Evolutionary conservation across 2,797 vertebrate species (phyloP), one percentile per base, ranked within the genome.

Genomic region (Hoplostethus mediterraneus): DNA sequence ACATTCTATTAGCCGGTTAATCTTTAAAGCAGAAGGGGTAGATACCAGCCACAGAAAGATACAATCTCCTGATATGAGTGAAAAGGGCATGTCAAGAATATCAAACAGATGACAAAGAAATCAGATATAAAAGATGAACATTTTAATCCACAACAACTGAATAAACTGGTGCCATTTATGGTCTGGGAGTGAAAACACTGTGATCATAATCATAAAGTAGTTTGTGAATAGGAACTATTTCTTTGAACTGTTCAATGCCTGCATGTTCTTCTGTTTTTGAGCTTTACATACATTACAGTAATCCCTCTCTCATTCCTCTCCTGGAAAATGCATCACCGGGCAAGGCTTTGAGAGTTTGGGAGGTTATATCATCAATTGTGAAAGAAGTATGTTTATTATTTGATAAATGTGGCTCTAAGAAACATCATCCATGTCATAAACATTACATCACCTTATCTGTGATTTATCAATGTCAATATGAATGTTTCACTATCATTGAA

Each of bases 1-100:
- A 84, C 89, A 89, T 90, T 89, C 84, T 82, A 76, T 82, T 79
- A 21, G 71, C 67, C 65, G 45, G 81, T 71, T 85, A 86, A 90
- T 90, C 86, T 90, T 86, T 83, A 76, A 91, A 88, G 84, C 67
- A 78, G 72, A 73, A 70, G 73, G 47, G 54, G 63, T 45, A 82
- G 87, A 89, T 82, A 84, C 79, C 82, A 76, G 75, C 56, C 28
- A 0, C 58, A 75, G 53, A 55, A 42, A 82, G 86, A 91, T 87
- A 76, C 72, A 59, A 89, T 87, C 83, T 77, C 36, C 12, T 72
- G 77, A 87, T 86, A 81, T 80, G 63, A 87, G 81, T 73, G 81
- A 90, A 91, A 92, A 92, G 89, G 86, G 83, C 87, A 92, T 82
- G 82, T 76, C 83, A 83, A 59, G 82, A 85, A 91, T 88, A 88